These are phyloP conservation scores for Gallinago media DNA, from an alignment of 2,113 vertebrate genomes.

Conservation along the genomic window DNA sequence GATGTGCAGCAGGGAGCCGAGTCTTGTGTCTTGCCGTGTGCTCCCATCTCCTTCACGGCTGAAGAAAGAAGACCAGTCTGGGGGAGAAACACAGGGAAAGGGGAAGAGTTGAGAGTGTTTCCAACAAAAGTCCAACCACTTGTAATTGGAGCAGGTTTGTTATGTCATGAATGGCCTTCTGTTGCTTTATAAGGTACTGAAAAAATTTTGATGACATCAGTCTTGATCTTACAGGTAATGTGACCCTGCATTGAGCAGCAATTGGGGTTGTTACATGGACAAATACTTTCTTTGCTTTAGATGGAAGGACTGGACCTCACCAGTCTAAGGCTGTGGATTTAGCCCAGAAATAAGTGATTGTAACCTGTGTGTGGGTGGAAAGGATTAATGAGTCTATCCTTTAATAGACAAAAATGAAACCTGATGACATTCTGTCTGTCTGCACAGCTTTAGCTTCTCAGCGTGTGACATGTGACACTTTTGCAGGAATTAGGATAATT, in stretches of 20 bases:
- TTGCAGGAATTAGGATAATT: not conserved
- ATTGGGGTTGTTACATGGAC: not conserved
- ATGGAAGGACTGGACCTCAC: not conserved
- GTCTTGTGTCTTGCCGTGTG: accelerated
- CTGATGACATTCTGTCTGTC: not conserved
- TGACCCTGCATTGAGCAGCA: not conserved
- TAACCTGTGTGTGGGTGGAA: not conserved
- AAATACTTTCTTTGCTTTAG: not conserved
- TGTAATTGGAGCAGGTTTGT: not conserved
- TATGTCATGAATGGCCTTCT: not conserved
- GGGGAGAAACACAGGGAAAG: not conserved
- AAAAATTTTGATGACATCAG: not conserved
- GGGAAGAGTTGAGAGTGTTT: not conserved
- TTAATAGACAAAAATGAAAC: slow-evolving; percentile 1
- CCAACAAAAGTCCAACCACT: not conserved
- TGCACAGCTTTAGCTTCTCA: not conserved
- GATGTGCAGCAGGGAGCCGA: not conserved
- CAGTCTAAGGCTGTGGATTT: not conserved
- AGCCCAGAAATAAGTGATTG: not conserved
- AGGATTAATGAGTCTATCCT: not conserved
- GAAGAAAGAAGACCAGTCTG: accelerated
- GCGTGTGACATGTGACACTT: not conserved
- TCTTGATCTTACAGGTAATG: no score
- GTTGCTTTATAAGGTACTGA: not conserved
- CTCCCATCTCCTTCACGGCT: not conserved